Evolutionary conservation across 2,888 invertebrate species (phyloP), one percentile per base, ranked within the genome.

Genomic region (Sialis fuliginosa): DNA sequence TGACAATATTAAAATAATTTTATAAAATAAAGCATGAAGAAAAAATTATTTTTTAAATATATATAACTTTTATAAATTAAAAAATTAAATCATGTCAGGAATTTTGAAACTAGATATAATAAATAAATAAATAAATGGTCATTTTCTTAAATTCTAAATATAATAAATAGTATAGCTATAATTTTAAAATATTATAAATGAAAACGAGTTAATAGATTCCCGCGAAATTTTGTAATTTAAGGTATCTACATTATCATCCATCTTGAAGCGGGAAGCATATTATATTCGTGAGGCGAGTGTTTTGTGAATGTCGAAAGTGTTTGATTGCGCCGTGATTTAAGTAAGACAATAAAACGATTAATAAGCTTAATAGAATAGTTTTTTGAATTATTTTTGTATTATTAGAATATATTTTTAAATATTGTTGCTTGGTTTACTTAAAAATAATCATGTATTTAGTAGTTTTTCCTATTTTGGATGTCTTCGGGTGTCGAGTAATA

Each of bases 241-340:
- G 22, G 22, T 22, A 22, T 37, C 45, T 13, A 13, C 30, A 10
- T 47, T 34, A 47, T 33, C 47, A 33, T 42, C 42, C 35, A 10
- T 33, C 42, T 42, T 35, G 35, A 47, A 42, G 47, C 47, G 47
- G 47, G 47, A 47, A 47, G 12, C 39, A 34, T 30, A 32, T 44
- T 33, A 35, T 33, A 41, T 42, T 42, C 42, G 47, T 42, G 22
- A 22, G 22, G 22, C 22, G 22, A 22, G 22, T 60, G 61, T 59
- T 58, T 58, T 60, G 58, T 60, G 60, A 59, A 56, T 59, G 57
- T 58, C 59, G 71, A 72, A 69, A 70, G 71, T 70, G 69, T 72
- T 72, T 69, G 70, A 74, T 71, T 72, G 72, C 73, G 72, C 71
- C 71, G 72, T 69, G 70, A 69, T 66, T 67, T 49, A 51, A 51